A percentile compares a stretch with the other conserved stretches of the same genome.
Evolutionary conservation across 2,113 vertebrate genomes (phyloP).

Genomic region (Cebus imitator): DNA sequence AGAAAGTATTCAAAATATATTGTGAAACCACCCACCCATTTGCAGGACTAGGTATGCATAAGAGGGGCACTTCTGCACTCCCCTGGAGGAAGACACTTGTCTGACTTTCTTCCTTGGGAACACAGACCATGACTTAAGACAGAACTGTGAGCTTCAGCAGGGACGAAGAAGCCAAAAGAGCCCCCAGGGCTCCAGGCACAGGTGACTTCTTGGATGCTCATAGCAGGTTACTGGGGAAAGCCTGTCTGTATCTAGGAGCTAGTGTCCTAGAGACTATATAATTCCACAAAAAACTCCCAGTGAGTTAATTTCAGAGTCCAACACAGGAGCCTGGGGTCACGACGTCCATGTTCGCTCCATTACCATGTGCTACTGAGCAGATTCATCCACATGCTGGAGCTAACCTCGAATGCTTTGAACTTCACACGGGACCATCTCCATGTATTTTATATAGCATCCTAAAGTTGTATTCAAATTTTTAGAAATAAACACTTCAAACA

Average conservation of each 20-base stretch:
- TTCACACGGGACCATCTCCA: neutral
- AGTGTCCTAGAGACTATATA: neutral
- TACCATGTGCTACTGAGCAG: neutral
- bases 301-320: neutral
- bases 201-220: neutral
- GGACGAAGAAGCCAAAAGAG: neutral
- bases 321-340: neutral
- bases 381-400: accelerated
- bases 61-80: accelerated
- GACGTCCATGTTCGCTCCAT: accelerated
- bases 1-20: neutral
- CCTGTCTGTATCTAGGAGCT: accelerated
- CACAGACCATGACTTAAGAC: accelerated
- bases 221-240: accelerated
- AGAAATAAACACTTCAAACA: neutral
- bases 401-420: neutral
- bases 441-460: neutral
- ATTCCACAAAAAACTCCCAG: neutral
- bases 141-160: neutral
- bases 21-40: neutral
- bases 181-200: accelerated
- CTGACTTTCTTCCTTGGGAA: neutral
- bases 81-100: no score
- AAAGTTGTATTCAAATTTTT: neutral
- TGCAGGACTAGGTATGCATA: accelerated